Evolutionary conservation across 1,140 invertebrate genomes (phyloP).

Genomic region (Trichonephila clavipes): DNA sequence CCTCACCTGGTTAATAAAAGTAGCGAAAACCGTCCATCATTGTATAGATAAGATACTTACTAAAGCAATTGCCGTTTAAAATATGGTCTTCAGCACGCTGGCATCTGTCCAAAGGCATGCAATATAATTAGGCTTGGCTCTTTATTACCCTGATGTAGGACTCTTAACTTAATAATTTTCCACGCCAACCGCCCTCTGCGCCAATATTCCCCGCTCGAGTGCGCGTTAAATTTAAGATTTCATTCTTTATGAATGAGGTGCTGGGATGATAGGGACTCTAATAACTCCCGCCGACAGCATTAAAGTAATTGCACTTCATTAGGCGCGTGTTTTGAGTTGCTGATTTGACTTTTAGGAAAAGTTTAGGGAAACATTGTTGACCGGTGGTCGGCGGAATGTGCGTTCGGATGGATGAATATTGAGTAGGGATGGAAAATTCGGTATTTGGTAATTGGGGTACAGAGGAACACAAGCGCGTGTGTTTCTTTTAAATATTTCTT

Average conservation of each 20-base stretch:
- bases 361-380: neutral
- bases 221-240: slow-evolving; percentile 60
- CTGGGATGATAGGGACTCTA: neutral
- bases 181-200: neutral
- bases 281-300: slow-evolving; percentile 48
- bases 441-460: no score
- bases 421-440: neutral
- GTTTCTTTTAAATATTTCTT: no score
- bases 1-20: neutral
- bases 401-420: neutral
- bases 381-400: no score
- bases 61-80: slow-evolving; percentile 35
- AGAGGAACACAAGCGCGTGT: no score
- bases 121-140: slow-evolving; percentile 26
- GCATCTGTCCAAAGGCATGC: neutral
- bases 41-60: slow-evolving; percentile 45
- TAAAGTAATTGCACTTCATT: slow-evolving; percentile 51
- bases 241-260: slow-evolving; percentile 62
- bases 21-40: neutral
- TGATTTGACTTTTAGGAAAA: neutral
- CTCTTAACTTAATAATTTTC: slow-evolving; percentile 38
- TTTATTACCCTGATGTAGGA: slow-evolving; percentile 30
- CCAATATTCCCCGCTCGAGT: slow-evolving; percentile 11
- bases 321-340: neutral
- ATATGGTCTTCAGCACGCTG: neutral